Evolutionary conservation across 2,888 invertebrate genomes (phyloP), one percentile per base, ranked within the genome.

Genomic region (Polymixis flavicincta): DNA sequence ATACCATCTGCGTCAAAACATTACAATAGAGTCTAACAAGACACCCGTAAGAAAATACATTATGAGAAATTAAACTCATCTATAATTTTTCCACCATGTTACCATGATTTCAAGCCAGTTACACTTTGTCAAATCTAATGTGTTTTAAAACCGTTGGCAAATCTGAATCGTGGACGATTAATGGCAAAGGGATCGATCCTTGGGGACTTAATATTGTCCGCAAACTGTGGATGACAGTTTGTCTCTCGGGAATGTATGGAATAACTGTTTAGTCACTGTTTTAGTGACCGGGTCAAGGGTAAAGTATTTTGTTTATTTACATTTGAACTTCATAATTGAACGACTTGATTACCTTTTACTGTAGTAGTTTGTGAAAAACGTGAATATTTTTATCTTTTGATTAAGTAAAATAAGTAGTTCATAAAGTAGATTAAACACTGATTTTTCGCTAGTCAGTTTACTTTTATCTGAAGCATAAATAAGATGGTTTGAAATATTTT

Each of bases 131-230:
- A 25, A 57, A 57, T 50, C 17, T 6, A 50, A 22, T 4, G 11
- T 25, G 17, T n/a, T 55, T 50, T 60, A 14, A 66, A 79, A 61
- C 66, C 42, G 22, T 55, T 45, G 48, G 9, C 52, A 50, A 78
- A 65, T 54, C 48, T 25, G 37, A 59, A 45, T 54, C 9, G 11
- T 60, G 25, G 0, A 72, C 50, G 32, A 61, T 61, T 42, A 61
- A 69, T 78, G 22, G n/a, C 42, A 19, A 73, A 73, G 37, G 25
- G 73, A 73, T 61, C 28, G 65, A 42, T 50, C 65, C 32, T 14
- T 42, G 11, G 79, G 65, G 78, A 45, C 2, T 25, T 32, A 22
- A 55, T 74, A 52, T 74, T 45, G 65, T 42, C 7, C 32, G 54
- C 11, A 8, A 61, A 80, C 32, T 66, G 32, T 52, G 66, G 32